Evolutionary conservation across 1,140 invertebrate species (phyloP).

Genomic region (Tachypleus tridentatus): DNA sequence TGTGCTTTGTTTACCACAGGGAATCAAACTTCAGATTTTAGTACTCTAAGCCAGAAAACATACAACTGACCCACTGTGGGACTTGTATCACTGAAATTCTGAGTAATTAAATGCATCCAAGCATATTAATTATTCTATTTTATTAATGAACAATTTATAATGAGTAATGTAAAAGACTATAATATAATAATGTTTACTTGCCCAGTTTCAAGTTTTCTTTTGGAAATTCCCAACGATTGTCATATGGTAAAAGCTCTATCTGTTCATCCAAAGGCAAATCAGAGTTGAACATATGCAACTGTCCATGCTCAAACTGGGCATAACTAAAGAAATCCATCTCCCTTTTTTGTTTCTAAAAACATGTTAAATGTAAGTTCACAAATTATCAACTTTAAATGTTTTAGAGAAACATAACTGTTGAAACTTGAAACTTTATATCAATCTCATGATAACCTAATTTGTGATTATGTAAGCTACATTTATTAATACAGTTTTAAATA

Average conservation of each 20-base stretch:
- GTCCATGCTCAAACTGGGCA: neutral
- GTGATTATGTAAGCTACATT: neutral
- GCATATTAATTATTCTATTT: too few species aligned
- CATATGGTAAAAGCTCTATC: conserved; percentile 55
- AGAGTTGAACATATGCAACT: conserved; percentile 23
- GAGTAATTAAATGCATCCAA: too few species aligned
- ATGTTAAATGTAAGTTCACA: neutral
- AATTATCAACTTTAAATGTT: neutral
- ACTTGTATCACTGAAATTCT: too few species aligned
- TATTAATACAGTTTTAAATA: neutral
- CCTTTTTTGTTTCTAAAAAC: conserved; percentile 1
- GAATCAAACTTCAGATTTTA: too few species aligned
- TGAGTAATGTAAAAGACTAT: too few species aligned
- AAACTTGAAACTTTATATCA: neutral
- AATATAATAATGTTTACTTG: neutral
- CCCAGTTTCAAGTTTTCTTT: conserved; percentile 21
- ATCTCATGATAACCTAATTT: neutral
- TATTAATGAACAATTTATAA: too few species aligned
- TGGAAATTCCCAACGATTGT: conserved; percentile 53
- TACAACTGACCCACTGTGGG: too few species aligned
- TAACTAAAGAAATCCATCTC: neutral
- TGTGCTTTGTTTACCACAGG: too few species aligned
- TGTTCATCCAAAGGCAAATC: conserved; percentile 25
- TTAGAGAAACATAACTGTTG: neutral
- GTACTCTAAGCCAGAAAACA: too few species aligned